phyloP scores from a whole-genome alignment of 30 jellyfish, hydroid and myxozoan genomes.

The Cassiopea andromeda region DNA sequence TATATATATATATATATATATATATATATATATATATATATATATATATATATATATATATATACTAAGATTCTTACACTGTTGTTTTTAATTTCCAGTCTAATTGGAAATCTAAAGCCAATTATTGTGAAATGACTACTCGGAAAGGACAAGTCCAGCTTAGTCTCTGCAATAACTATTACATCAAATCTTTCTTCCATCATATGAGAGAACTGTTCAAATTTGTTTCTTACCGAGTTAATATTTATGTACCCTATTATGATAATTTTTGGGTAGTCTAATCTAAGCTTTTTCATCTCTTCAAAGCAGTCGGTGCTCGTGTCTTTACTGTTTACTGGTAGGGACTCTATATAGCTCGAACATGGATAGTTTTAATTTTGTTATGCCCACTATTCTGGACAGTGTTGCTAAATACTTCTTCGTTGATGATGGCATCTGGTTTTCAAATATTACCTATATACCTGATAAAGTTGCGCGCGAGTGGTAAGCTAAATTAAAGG shows the following conservation, averaged over 20 bases:
- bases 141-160: neutral
- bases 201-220: neutral
- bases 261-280: neutral
- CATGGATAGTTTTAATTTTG: neutral
- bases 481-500: no score
- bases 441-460: neutral
- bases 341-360: no score
- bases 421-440: neutral
- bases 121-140: neutral
- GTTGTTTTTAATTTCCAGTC: neutral
- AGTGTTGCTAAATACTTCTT: neutral
- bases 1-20: no score
- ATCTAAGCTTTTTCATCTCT: neutral
- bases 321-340: no score
- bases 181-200: neutral
- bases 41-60: no score
- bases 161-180: neutral
- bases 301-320: no score
- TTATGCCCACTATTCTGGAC: neutral
- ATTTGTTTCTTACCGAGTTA: neutral
- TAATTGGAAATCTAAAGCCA: neutral
- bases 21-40: no score
- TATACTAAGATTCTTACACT: neutral
- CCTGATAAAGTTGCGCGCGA: neutral
- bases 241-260: neutral